Conservation (phyloP, 2,113 vertebrate genomes). For the Saguinus imperator region DNA sequence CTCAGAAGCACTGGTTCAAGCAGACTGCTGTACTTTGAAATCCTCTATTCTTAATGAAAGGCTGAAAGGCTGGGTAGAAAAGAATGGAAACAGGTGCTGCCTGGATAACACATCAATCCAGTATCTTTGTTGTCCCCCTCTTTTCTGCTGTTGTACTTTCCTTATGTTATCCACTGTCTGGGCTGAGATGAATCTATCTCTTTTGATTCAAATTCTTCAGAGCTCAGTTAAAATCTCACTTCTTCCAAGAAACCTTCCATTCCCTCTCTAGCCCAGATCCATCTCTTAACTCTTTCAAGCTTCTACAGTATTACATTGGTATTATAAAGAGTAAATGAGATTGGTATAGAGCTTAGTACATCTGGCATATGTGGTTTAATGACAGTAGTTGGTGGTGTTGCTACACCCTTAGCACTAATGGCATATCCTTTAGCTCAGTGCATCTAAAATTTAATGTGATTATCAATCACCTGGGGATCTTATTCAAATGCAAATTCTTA, state of each 20-base stretch:
- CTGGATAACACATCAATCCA: not conserved
- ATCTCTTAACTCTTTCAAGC: not conserved
- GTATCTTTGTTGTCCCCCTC: not conserved
- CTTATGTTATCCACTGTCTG: not conserved
- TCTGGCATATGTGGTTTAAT: not conserved
- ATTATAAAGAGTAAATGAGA: not conserved
- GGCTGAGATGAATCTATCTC: not conserved
- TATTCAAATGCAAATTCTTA: conserved; percentile 49
- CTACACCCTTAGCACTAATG: not conserved
- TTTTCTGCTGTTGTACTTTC: not conserved
- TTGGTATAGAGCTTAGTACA: not conserved
- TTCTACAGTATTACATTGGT: not conserved
- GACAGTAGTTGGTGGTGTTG: not conserved
- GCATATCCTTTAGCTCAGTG: not conserved
- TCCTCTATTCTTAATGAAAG: conserved; percentile 37
- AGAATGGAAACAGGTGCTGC: not conserved
- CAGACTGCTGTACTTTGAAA: not conserved
- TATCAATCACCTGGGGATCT: not conserved
- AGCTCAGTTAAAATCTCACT: not conserved
- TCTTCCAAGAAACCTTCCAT: not conserved
- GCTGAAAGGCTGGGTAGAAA: not conserved
- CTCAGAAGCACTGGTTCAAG: not conserved
- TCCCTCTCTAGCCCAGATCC: not conserved
- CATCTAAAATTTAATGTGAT: conserved; percentile 28
- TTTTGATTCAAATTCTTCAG: conserved; percentile 34